Conservation (phyloP, 2,797 vertebrate species). For the Presbytis comata region DNA sequence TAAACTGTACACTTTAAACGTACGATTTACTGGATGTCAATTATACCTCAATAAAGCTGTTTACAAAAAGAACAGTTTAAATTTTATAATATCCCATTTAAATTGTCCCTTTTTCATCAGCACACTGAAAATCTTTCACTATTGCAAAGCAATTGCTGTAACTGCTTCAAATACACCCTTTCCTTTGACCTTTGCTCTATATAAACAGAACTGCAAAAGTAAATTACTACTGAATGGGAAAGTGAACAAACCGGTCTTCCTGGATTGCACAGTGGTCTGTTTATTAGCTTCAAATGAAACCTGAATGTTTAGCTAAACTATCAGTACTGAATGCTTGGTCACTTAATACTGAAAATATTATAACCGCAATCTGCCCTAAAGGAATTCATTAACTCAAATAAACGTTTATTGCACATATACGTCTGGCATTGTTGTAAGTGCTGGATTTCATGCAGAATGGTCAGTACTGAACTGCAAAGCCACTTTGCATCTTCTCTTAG, state of each 20-base stretch:
- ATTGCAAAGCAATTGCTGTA: slow-evolving; percentile 34
- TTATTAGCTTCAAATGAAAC: slow-evolving; percentile 50
- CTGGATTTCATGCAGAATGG: neutral
- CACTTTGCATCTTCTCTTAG: neutral
- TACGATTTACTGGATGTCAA: neutral
- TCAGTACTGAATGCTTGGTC: slow-evolving; percentile 21
- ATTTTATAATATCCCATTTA: slow-evolving; percentile 34
- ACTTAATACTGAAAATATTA: slow-evolving; percentile 54
- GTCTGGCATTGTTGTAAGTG: neutral
- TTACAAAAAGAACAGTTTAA: slow-evolving; percentile 2
- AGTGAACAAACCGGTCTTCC: slow-evolving; percentile 77
- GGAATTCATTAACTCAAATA: slow-evolving; percentile 52
- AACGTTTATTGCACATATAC: neutral
- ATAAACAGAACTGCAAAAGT: slow-evolving; percentile 69
- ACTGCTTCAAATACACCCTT: slow-evolving; percentile 55
- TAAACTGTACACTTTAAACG: neutral
- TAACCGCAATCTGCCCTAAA: slow-evolving; percentile 7
- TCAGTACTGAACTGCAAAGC: slow-evolving; percentile 9
- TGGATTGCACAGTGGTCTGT: slow-evolving; percentile 45
- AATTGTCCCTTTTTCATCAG: neutral
- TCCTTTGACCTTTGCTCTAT: slow-evolving; percentile 73
- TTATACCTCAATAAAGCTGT: slow-evolving; percentile 48
- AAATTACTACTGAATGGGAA: slow-evolving; percentile 70
- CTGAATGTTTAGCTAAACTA: slow-evolving; percentile 46
- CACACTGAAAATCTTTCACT: slow-evolving; percentile 34